phyloP scores from a whole-genome alignment of 2,113 vertebrate species.

The Psettodes erumei region DNA sequence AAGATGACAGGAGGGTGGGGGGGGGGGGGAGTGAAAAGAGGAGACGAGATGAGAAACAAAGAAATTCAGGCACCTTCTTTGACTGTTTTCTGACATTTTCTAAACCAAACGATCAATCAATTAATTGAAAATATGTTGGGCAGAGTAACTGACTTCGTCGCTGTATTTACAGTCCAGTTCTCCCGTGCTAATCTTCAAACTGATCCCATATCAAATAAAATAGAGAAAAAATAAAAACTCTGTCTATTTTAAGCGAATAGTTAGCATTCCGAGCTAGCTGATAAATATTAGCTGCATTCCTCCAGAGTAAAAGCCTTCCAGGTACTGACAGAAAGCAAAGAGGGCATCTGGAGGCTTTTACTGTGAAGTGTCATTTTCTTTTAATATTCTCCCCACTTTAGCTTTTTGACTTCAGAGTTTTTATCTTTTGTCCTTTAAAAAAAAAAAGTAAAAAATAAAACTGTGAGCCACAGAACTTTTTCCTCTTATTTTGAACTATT shows the following conservation, averaged over 20 bases:
- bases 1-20: constrained; percentile 3
- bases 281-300: neutral
- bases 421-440: neutral
- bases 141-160: neutral
- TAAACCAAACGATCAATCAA: too few relatives aligned
- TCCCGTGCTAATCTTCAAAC: neutral
- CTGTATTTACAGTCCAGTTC: too few relatives aligned
- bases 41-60: neutral
- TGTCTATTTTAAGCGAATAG: neutral
- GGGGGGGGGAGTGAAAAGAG: neutral
- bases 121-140: neutral
- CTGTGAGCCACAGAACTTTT: neutral
- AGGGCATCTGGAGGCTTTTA: neutral
- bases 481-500: neutral
- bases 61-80: neutral
- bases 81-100: too few relatives aligned
- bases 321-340: neutral
- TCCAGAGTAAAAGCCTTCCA: neutral
- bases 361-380: too few relatives aligned
- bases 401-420: too few relatives aligned
- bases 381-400: too few relatives aligned
- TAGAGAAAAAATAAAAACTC: neutral
- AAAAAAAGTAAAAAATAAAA: too few relatives aligned
- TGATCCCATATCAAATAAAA: neutral
- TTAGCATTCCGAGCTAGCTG: neutral